Percentiles rank a stretch among this genome's conserved stretches.
Conservation (phyloP, 2,888 invertebrate species). For the Andrena marginata region DNA sequence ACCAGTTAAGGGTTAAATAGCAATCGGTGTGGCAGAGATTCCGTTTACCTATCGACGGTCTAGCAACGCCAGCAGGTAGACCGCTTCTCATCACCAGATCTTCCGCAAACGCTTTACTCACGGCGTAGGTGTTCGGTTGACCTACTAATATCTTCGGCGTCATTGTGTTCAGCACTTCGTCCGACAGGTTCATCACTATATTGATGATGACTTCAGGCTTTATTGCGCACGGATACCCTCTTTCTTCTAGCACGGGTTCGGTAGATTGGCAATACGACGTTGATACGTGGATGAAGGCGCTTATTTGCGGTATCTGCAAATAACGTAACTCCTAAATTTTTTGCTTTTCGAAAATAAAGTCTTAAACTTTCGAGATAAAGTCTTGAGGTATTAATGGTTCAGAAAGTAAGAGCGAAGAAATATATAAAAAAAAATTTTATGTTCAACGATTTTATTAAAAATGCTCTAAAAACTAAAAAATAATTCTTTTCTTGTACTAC, state of each 20-base stretch:
- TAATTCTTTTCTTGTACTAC: no score
- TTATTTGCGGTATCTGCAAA: slow-evolving; percentile 75
- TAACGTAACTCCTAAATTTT: background rate
- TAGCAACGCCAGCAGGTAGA: slow-evolving; percentile 92
- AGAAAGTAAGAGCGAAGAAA: no score
- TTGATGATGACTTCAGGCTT: slow-evolving; percentile 89
- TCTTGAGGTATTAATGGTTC: no score
- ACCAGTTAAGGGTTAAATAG: background rate
- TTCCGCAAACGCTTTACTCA: slow-evolving; percentile 97
- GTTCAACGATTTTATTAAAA: no score
- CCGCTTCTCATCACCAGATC: slow-evolving; percentile 91
- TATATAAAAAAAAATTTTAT: no score
- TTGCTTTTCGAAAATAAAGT: no score
- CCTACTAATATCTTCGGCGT: slow-evolving; percentile 90
- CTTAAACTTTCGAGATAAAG: no score
- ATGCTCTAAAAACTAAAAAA: no score
- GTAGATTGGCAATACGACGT: slow-evolving; percentile 97
- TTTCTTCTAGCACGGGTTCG: slow-evolving; percentile 91
- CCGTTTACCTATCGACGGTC: slow-evolving; percentile 95
- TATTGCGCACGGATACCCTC: slow-evolving; percentile 89
- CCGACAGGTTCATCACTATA: slow-evolving; percentile 89
- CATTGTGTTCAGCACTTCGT: slow-evolving; percentile 88
- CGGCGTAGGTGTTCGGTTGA: slow-evolving; percentile 98
- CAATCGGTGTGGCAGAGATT: background rate
- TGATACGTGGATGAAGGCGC: slow-evolving; percentile 92